Conservation (phyloP, 1,140 invertebrate species). For the Drosophila ficusphila region DNA sequence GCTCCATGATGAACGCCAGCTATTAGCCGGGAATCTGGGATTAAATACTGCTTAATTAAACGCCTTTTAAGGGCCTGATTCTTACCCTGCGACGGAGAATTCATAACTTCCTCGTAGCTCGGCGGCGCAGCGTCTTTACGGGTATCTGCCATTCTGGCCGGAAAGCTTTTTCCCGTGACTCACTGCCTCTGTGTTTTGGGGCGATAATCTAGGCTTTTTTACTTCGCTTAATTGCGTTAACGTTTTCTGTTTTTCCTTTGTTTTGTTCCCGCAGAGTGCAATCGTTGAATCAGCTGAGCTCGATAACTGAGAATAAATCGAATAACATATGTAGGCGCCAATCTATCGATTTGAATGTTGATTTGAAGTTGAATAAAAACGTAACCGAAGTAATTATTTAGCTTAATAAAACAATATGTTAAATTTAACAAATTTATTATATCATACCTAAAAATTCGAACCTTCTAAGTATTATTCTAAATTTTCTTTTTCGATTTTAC, state of each 20-base stretch:
- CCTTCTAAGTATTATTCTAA: too few relatives aligned
- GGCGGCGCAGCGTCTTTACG: conserved; percentile 57
- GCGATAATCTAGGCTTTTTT: conserved; percentile 13
- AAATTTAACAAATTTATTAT: background rate
- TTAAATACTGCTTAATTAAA: background rate
- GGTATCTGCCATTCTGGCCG: conserved; percentile 33
- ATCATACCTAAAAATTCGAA: background rate
- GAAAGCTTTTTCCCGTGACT: conserved; percentile 27
- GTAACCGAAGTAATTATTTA: too few relatives aligned
- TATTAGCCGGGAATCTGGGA: conserved; percentile 45
- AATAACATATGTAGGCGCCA: background rate
- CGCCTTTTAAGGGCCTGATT: background rate
- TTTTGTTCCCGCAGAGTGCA: conserved; percentile 7
- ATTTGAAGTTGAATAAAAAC: background rate
- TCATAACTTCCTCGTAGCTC: conserved; percentile 72
- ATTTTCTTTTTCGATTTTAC: too few relatives aligned
- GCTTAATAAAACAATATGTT: too few relatives aligned
- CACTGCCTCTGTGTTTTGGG: conserved; percentile 19
- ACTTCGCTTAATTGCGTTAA: conserved; percentile 28
- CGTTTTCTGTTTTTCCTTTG: conserved; percentile 17
- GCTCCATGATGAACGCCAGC: conserved; percentile 54
- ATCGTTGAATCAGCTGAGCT: conserved; percentile 14
- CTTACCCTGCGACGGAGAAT: conserved; percentile 20
- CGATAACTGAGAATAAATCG: conserved; percentile 7
- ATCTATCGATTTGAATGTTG: background rate